Percentiles rank a stretch among this genome's conserved stretches.
Conservation (phyloP, 2,888 invertebrate species). For the Spisula subtruncata region DNA sequence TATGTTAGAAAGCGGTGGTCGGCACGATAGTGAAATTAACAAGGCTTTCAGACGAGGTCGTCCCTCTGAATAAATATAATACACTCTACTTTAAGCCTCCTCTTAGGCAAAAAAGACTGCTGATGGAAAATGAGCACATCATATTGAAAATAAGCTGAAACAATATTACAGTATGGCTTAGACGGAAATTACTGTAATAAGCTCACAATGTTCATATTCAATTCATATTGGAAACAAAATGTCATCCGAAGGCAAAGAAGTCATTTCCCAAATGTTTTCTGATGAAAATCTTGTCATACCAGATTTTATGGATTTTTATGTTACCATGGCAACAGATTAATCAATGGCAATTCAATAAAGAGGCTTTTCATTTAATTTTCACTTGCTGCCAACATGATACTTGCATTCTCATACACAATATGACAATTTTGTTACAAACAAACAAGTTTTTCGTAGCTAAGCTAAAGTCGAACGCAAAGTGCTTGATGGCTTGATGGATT, state of each 20-base stretch:
- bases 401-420: neutral
- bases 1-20: constrained; percentile 39
- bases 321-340: constrained; percentile 62
- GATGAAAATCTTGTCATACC: constrained; percentile 67
- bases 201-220: constrained; percentile 67
- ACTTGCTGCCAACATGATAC: constrained; percentile 19
- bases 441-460: constrained; percentile 12
- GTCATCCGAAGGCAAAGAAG: constrained; percentile 61
- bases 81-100: constrained; percentile 55
- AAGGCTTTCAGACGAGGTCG: constrained; percentile 43
- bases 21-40: constrained; percentile 56
- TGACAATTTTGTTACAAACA: neutral
- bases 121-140: constrained; percentile 62
- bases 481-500: too few species aligned
- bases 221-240: constrained; percentile 50
- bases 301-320: constrained; percentile 63
- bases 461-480: too few species aligned
- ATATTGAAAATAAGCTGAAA: constrained; percentile 64
- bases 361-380: constrained; percentile 48
- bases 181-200: constrained; percentile 68
- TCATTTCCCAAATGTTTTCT: constrained; percentile 69
- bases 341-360: constrained; percentile 62
- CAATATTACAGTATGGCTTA: constrained; percentile 66
- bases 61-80: constrained; percentile 61
- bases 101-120: constrained; percentile 44